phyloP scores from a whole-genome alignment of 2,113 vertebrate species.

The Trichechus manatus region DNA sequence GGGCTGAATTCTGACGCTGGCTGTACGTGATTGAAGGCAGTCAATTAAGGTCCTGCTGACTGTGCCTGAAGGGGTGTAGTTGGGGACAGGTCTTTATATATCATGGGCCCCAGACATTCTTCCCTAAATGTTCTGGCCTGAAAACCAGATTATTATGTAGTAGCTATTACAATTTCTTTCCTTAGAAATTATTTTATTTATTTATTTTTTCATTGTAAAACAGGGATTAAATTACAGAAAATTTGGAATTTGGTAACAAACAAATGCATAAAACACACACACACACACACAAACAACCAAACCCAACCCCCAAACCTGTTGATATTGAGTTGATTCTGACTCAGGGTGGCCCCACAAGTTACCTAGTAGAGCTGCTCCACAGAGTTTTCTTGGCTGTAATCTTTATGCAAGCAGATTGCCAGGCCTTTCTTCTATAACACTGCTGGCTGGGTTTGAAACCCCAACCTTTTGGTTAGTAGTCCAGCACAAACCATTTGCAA shows the following conservation, averaged over 20 bases:
- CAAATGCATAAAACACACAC: not conserved
- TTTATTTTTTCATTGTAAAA: conserved; percentile 35
- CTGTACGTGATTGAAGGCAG: not conserved
- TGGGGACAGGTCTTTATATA: not conserved
- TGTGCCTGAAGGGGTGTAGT: not conserved
- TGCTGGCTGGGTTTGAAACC: not conserved
- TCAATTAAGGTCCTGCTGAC: not conserved
- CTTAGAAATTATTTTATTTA: not conserved
- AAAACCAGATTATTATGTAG: not conserved
- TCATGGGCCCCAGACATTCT: not conserved
- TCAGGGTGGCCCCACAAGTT: not conserved
- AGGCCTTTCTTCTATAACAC: not conserved
- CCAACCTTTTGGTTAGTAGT: not conserved
- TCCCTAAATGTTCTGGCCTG: not conserved
- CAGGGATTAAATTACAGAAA: not conserved
- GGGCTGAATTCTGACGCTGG: not conserved
- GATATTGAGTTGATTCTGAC: not conserved
- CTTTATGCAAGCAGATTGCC: not conserved
- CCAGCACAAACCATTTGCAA: not conserved
- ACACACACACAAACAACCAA: not conserved
- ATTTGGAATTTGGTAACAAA: not conserved
- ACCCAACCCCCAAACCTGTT: not conserved
- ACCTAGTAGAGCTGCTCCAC: not conserved
- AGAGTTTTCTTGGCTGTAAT: not conserved
- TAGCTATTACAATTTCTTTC: not conserved